Evolutionary conservation across 2,113 vertebrate genomes (phyloP), one percentile per base, ranked within the genome.

Genomic region (Corydoras maculifer): DNA sequence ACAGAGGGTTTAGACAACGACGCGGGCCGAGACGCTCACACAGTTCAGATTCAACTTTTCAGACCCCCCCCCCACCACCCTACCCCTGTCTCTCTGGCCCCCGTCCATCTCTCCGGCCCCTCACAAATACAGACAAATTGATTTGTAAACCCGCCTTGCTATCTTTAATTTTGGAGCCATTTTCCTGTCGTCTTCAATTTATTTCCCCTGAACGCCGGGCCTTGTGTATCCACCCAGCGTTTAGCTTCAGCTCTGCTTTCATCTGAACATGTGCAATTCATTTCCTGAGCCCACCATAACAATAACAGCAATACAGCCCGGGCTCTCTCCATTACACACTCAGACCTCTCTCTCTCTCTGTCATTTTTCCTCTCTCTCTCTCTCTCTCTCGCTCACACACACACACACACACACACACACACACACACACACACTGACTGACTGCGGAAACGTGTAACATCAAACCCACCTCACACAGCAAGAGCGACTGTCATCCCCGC

Each of bases 391-490:
- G 57, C 32, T n/a, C n/a, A 67, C 72, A 81, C 66, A 35, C 32
- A 35, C 32, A 35, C 32, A 35, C 32, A 35, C 43, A 65, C 61
- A 65, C n/a, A 60, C 35, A 70, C n/a, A 77, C 74, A 77, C 68
- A 69, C 71, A 75, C 75, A 85, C 82, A 83, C 77, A 84, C 78
- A 74, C 73, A 78, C 77, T 69, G 80, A 77, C 79, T 80, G 81
- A 77, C 50, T 65, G 78, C 78, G 73, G 82, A 73, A 76, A 68
- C 49, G 35, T 68, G 57, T 68, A 76, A 63, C 74, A 77, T 70
- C 78, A 79, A 71, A 77, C 72, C 75, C 82, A 83, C 35, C 35
- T 84, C 85, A 77, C 84, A 83, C 84, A 79, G 82, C 61, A 62
- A 74, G 77, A 82, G 59, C 61, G 81, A 79, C 72, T 79, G 75